Conservation (phyloP, 2,113 vertebrate genomes). For the Phoxinus phoxinus region DNA sequence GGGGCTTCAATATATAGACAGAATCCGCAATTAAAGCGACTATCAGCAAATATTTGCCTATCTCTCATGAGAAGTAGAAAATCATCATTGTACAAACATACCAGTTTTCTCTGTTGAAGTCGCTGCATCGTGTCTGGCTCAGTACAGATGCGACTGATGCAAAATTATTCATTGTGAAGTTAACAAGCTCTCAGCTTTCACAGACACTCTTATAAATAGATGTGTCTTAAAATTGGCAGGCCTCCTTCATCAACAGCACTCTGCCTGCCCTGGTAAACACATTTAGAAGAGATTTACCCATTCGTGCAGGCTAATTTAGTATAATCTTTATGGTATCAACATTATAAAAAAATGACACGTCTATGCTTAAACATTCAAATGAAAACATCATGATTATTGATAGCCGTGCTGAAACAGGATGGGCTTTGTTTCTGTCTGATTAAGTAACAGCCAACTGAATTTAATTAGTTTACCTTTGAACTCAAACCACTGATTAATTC, state of each 20-base stretch:
- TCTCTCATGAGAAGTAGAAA: neutral
- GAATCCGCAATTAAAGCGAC: neutral
- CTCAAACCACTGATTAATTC: conserved; percentile 44
- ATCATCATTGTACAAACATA: neutral
- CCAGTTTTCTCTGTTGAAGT: neutral
- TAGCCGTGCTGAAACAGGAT: neutral
- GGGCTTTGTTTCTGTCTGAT: conserved; percentile 8
- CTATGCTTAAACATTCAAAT: neutral
- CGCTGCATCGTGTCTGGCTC: conserved; percentile 28
- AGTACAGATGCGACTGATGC: conserved; percentile 30
- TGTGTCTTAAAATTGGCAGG: conserved; percentile 48
- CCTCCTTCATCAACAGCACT: conserved; percentile 45
- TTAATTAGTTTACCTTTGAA: conserved; percentile 41
- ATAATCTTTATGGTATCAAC: conserved; percentile 13
- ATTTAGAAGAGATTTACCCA: conserved; percentile 46
- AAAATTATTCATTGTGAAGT: conserved; percentile 59
- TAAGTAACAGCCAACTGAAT: conserved; percentile 25
- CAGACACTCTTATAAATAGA: conserved; percentile 61
- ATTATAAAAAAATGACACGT: neutral
- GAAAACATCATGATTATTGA: neutral
- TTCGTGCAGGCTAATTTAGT: conserved; percentile 11
- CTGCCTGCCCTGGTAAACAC: conserved; percentile 35
- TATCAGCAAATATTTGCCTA: neutral
- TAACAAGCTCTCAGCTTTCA: conserved; percentile 52
- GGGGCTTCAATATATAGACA: neutral